Evolutionary conservation across 2,888 invertebrate genomes (phyloP), one percentile per base, ranked within the genome.

Genomic region (Parnassius smintheus): DNA sequence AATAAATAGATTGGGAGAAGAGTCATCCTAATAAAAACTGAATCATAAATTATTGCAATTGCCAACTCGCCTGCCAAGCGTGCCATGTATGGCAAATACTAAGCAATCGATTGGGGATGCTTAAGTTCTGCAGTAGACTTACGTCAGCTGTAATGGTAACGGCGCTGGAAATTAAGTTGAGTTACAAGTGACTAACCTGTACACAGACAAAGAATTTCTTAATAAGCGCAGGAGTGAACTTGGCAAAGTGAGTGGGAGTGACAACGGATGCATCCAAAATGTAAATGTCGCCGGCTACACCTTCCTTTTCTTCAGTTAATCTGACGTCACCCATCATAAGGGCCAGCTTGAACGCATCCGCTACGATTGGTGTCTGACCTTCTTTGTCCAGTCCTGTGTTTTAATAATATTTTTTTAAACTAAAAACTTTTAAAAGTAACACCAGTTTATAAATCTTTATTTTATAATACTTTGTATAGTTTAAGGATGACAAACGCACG

Each of bases 191-290:
- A 35, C 80, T 62, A 56, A 91, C 91, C 93, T 96, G 96, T 18
- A 96, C 96, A 82, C 96, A 96, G 66, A 96, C 95, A 74, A 97
- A 92, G 89, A 97, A 96, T 85, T 97, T 97, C 90, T 96, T 97
- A 59, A 96, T 95, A 58, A 96, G 85, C 0, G 95, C 92, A 0
- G 97, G 97, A 0, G 96, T 96, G 82, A 97, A 95, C 87, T 96
- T 97, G 69, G 96, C 94, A 80, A 97, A 96, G 81, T 97, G 96
- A 0, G 94, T 92, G 0, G 96, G 94, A 0, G 96, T 96, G 1
- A 96, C 96, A 44, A 96, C 95, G 41, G 94, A 92, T 0, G 96
- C 97, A 74, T 97, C 97, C 56, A 97, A 83, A 64, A 97, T 93
- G 79, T 96, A 96, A 12, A 97, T 94, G 76, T 97, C 97, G 0